Evolutionary conservation across 2,888 invertebrate genomes (phyloP), one percentile per base, ranked within the genome.

Genomic region (Conchocele bisecta): DNA sequence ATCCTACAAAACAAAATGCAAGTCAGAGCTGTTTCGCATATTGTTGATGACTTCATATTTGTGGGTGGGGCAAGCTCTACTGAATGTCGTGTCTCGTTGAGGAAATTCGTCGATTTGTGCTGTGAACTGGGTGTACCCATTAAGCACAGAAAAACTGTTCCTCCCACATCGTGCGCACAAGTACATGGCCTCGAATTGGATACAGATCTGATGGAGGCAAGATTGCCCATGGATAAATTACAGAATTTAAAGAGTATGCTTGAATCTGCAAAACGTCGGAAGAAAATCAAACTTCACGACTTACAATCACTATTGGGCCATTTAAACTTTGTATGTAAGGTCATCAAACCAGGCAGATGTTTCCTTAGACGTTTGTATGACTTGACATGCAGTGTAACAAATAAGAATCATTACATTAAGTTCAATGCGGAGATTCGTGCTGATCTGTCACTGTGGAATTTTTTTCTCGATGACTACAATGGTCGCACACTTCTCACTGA

Each of bases 21-120:
- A 4, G 29, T 54, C 9, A 7, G 6, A 35, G 22, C 22, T 31
- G 63, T 69, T 33, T 69, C 58, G 0, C 69, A 63, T 31, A 67
- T 67, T 9, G 33, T 59, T 31, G 69, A 69, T 44, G 56, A 68
- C 22, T 68, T 68, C 39, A 68, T 68, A 39, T 68, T 68, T 42
- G 48, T 68, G 1, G 61, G 61, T 2, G 0, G 26, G 17, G 11
- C 29, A 11, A 39, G 44, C 20, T 20, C 56, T 0, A 28, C 41
- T 17, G 41, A 54, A 7, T 67, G 67, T 35, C 3, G 15, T 3
- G 1, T 2, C 13, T 11, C 39, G 13, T 42, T 67, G 28, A 3
- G 26, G 13, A 3, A 24, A 4, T 67, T 67, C 31, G 17, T 54
- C 6, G 3, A n/a, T 1, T 31, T 67, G 3, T 28, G 53, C 17